Percentiles rank a stretch among this genome's conserved stretches.
phyloP scores from a whole-genome alignment of 2,113 vertebrate genomes.

The Hemichromis elongatus region DNA sequence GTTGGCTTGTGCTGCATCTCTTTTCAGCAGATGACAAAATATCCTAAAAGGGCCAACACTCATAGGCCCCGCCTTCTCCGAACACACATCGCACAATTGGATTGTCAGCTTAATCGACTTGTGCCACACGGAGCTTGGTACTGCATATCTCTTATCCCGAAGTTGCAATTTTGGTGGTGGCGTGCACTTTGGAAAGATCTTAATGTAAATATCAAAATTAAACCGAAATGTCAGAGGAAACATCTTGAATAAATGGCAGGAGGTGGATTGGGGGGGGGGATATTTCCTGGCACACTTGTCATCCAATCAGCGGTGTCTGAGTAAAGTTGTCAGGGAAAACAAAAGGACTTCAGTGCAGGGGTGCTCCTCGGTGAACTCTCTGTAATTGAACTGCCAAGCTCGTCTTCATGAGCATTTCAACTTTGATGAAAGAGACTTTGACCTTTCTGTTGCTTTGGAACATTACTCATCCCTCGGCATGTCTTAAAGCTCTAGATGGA shows the following conservation, averaged over 20 bases:
- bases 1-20: background rate
- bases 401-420: conserved; percentile 27
- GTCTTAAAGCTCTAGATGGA: conserved; percentile 13
- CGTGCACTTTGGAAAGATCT: background rate
- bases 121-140: background rate
- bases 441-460: conserved; percentile 52
- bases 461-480: conserved; percentile 21
- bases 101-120: background rate
- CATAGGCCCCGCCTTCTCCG: background rate
- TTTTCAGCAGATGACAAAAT: conserved; percentile 25
- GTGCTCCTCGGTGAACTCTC: background rate
- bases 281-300: conserved; percentile 42
- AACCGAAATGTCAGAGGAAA: conserved; percentile 28
- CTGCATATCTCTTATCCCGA: background rate
- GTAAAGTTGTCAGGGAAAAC: background rate
- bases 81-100: background rate
- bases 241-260: conserved; percentile 17
- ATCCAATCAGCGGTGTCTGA: conserved; percentile 22
- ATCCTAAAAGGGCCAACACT: conserved; percentile 1
- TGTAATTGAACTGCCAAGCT: conserved; percentile 40
- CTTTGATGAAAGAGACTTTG: conserved; percentile 43
- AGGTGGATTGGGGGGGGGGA: background rate
- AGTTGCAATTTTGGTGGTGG: background rate
- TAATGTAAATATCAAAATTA: conserved; percentile 27
- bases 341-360: conserved; percentile 10